Base-by-base conservation (phyloP, 2,888 invertebrate species). In the Eupithecia centaureata region DNA sequence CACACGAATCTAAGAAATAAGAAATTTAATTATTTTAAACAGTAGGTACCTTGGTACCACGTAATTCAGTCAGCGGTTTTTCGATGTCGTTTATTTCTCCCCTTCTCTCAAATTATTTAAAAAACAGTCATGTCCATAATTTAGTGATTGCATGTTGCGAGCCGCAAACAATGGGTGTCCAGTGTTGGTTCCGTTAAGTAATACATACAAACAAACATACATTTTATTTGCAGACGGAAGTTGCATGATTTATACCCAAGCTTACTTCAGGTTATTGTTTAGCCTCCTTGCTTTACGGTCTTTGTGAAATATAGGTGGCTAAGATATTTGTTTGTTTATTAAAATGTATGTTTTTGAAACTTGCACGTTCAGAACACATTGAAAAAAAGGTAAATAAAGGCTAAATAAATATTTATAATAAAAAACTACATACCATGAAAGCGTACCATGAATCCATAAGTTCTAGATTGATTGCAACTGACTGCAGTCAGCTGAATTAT, bases 181-280 rank as follows among this genome's bases (percentile, higher is more conserved):
- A 47, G 61, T 33, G 57, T 30, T 3, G 38, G 32, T 56, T 61
- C 60, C 61, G 47, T 52, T 70, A 65, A 68, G 68, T 67, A 63
- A 71, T 68, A 73, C 69, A 71, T 69, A 67, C 79, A 82, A 28
- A 56, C 30, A 56, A 2, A 56, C 54, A n/a, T 56, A 56, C 80
- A 84, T 85, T 85, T 87, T 83, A 83, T 86, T 84, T 76, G 80
- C 81, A 76, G 82, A 76, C 85, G 86, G 86, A 86, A 83, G 78
- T 75, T 42, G 57, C 62, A 73, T 85, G 85, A 86, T 85, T 86
- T 86, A 86, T 82, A 72, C 22, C 60, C 52, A 25, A 62, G 61
- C 35, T n/a, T 22, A 22, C 60, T 67, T 15, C 42, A n/a, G 47
- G 57, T 61, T 61, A 61, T 47, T 68, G 51, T 63, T 61, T 63